These are phyloP conservation scores for Diachasma alloeum DNA, from an alignment of 1,140 invertebrate species.

Conservation along the genomic window DNA sequence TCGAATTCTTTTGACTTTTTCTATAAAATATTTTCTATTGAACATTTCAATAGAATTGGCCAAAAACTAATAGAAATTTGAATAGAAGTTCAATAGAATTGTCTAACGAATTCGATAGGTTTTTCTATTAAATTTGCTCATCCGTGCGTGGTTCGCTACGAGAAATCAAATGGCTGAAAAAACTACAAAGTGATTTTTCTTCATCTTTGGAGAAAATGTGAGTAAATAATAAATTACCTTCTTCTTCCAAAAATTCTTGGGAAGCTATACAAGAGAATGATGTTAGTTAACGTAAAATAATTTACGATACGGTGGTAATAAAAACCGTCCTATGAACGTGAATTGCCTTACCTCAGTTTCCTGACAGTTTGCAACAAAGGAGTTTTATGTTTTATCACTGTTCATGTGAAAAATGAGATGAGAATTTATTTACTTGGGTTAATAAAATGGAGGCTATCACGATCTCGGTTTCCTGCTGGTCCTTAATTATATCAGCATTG, in stretches of 20 bases:
- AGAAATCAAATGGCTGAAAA: too few species aligned
- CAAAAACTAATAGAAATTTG: too few species aligned
- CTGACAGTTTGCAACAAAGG: constrained; percentile 16
- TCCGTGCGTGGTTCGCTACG: too few species aligned
- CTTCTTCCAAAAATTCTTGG: constrained; percentile 8
- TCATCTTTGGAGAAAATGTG: too few species aligned
- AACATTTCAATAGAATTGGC: too few species aligned
- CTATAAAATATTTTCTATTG: too few species aligned
- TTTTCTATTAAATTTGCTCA: too few species aligned
- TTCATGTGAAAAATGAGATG: neutral
- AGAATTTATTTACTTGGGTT: constrained; percentile 75
- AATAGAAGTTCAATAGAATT: too few species aligned
- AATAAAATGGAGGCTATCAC: constrained; percentile 81
- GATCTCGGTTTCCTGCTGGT: constrained; percentile 84
- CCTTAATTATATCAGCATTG: constrained; percentile 94
- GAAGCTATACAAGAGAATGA: neutral
- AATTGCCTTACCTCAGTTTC: neutral
- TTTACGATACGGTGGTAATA: neutral
- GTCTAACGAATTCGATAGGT: too few species aligned
- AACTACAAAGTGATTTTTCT: too few species aligned
- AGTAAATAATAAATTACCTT: neutral
- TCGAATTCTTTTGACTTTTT: too few species aligned
- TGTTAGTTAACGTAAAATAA: neutral
- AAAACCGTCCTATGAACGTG: neutral
- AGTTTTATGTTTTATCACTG: constrained; percentile 18